These are phyloP conservation scores for Ladona fulva DNA, from an alignment of 1,140 invertebrate species.

Conservation along the genomic window DNA sequence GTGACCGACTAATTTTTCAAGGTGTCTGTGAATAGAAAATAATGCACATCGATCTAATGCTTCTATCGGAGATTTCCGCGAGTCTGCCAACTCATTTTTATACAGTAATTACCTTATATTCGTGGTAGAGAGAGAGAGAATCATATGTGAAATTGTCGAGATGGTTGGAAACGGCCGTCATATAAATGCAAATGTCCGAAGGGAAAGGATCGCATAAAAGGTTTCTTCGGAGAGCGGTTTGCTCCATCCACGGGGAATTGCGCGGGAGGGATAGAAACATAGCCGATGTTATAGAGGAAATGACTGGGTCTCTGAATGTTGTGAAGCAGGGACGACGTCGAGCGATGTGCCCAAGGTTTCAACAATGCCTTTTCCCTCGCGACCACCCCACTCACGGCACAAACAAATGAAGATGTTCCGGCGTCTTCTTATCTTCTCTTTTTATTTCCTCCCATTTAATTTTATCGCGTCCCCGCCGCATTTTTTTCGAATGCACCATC, in stretches of 20 bases:
- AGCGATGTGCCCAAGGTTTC: background rate
- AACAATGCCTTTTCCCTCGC: background rate
- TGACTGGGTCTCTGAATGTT: too few species aligned
- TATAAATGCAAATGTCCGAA: background rate
- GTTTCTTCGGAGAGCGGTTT: background rate
- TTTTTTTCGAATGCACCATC: background rate
- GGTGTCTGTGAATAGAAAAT: too few species aligned
- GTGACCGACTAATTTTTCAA: too few species aligned
- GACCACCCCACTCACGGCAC: background rate
- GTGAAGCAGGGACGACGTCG: background rate
- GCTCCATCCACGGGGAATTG: background rate
- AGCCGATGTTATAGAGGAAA: background rate
- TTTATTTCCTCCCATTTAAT: slow-evolving; percentile 2
- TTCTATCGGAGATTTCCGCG: too few species aligned
- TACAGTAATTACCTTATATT: too few species aligned
- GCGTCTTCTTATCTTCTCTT: background rate
- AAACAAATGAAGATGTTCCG: slow-evolving; percentile 9
- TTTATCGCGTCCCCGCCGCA: background rate
- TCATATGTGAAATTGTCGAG: background rate
- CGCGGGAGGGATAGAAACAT: background rate
- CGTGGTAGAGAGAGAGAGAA: background rate
- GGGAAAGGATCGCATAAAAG: background rate
- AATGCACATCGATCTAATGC: too few species aligned
- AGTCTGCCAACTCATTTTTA: too few species aligned
- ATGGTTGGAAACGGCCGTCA: background rate